Evolutionary conservation across 1,140 invertebrate genomes (phyloP).

Genomic region (Melanaphis sacchari): DNA sequence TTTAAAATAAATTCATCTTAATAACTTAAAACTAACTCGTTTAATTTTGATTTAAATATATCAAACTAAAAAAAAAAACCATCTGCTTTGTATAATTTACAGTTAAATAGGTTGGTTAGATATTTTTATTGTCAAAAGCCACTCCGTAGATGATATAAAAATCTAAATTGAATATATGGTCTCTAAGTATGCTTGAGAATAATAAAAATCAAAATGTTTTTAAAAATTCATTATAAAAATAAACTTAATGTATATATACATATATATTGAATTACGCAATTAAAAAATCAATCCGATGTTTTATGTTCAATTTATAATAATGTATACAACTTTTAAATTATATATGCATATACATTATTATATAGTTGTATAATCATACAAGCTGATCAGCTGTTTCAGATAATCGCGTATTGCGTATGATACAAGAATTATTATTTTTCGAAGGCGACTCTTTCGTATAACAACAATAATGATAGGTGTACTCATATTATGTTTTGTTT

Average conservation of each 20-base stretch:
- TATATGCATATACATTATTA: background rate
- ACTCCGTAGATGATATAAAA: too few species aligned
- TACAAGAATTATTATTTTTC: background rate
- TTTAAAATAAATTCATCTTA: too few species aligned
- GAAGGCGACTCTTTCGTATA: background rate
- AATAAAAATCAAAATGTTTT: background rate
- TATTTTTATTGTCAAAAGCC: too few species aligned
- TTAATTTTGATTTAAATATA: too few species aligned
- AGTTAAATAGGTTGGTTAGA: too few species aligned
- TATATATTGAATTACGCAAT: too few species aligned
- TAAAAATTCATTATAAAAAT: background rate
- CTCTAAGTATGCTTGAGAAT: too few species aligned
- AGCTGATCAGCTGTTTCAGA: background rate
- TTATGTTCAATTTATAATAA: background rate
- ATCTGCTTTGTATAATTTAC: too few species aligned
- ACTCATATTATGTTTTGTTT: background rate
- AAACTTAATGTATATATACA: background rate
- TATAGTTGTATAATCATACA: background rate
- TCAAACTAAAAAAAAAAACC: too few species aligned
- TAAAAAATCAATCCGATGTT: background rate
- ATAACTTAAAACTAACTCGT: too few species aligned
- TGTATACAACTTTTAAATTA: background rate
- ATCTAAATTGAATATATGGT: too few species aligned
- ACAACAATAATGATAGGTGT: background rate
- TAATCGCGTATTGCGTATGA: background rate